Conservation (phyloP, 2,113 vertebrate genomes). For the Podarcis raffonei region DNA sequence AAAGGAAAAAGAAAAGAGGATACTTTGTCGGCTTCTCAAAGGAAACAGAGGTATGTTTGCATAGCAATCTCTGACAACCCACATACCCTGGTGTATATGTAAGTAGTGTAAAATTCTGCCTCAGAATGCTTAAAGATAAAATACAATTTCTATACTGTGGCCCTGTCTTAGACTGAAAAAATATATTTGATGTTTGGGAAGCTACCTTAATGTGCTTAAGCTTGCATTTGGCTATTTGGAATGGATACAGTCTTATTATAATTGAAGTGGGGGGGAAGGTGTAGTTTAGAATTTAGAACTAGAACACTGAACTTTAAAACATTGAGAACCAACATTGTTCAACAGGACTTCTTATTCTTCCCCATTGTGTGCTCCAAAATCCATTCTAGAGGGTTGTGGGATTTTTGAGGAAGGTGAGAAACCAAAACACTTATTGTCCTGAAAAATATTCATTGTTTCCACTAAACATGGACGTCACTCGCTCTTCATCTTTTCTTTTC, state of each 20-base stretch:
- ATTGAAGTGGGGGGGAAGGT: background rate
- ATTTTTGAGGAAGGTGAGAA: too few relatives aligned
- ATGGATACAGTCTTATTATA: background rate
- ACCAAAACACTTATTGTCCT: background rate
- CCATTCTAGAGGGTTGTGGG: too few relatives aligned
- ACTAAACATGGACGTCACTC: background rate
- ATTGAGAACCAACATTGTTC: too few relatives aligned
- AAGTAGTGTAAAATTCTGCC: background rate
- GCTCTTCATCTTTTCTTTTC: constrained; percentile 16
- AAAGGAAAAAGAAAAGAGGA: constrained; percentile 83
- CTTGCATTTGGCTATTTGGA: background rate
- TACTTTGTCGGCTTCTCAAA: constrained; percentile 76
- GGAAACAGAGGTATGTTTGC: constrained; percentile 76
- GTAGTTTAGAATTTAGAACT: background rate
- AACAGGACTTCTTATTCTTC: too few relatives aligned
- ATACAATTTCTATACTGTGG: background rate
- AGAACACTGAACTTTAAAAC: background rate
- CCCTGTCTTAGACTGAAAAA: background rate
- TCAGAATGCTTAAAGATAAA: background rate
- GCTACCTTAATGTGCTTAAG: background rate
- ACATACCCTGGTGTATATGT: background rate
- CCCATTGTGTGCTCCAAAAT: too few relatives aligned
- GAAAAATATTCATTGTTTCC: background rate
- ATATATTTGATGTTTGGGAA: background rate
- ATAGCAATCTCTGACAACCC: background rate